A percentile compares a stretch with the other conserved stretches of the same genome.
phyloP scores from a whole-genome alignment of 2,888 invertebrate species.

The Unio pictorum region DNA sequence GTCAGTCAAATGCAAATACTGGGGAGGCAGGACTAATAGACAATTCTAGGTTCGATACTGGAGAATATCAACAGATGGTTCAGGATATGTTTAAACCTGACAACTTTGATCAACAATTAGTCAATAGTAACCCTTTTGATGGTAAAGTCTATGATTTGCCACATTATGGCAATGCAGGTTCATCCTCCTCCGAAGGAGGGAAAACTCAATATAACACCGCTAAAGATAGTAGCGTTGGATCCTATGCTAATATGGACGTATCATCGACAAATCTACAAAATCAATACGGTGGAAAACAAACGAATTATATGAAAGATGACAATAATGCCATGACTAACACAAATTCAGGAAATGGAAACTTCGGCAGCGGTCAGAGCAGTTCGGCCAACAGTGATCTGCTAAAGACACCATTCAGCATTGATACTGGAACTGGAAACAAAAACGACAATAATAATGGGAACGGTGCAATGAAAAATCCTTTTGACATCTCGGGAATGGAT shows the following conservation, averaged over 20 bases:
- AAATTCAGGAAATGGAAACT: too few species aligned
- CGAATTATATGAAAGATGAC: too few species aligned
- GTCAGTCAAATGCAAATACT: too few species aligned
- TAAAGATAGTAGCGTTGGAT: constrained; percentile 21
- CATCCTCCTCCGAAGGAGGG: too few species aligned
- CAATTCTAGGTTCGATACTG: constrained; percentile 23
- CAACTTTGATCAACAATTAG: constrained; percentile 6
- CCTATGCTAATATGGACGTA: constrained; percentile 23
- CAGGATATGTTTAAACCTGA: constrained; percentile 21
- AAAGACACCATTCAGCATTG: too few species aligned
- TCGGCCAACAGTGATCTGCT: too few species aligned
- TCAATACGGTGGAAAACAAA: constrained; percentile 1
- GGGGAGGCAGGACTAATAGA: neutral
- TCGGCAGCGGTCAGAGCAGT: too few species aligned
- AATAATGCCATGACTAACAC: too few species aligned
- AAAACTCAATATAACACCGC: constrained; percentile 15
- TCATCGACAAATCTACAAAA: constrained; percentile 1
- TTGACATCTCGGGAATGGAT: too few species aligned
- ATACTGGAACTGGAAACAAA: too few species aligned
- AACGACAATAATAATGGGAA: too few species aligned
- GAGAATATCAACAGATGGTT: constrained; percentile 29
- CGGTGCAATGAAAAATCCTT: too few species aligned
- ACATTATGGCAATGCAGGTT: neutral
- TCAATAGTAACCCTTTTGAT: constrained; percentile 6
- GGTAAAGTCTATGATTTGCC: constrained; percentile 1